Conservation (phyloP, 2,888 invertebrate genomes). For the Lochmaea crataegi region DNA sequence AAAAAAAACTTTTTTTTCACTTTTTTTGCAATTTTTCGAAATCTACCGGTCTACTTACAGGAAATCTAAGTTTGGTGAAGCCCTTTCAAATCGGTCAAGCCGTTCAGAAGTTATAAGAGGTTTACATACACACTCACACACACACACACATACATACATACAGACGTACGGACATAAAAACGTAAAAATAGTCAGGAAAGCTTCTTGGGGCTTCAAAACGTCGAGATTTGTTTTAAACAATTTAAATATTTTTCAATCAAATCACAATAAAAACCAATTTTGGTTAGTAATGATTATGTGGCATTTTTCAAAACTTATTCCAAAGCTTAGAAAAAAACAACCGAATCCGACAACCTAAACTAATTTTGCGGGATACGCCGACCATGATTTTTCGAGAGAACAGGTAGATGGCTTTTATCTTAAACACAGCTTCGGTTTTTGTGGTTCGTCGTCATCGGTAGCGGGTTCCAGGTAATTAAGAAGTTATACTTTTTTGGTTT, state of each 20-base stretch:
- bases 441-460: conserved; percentile 37
- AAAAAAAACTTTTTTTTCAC: no score
- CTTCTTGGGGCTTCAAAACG: no score
- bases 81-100: no score
- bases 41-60: no score
- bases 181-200: no score
- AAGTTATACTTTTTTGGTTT: conserved; percentile 44
- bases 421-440: conserved; percentile 43
- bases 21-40: no score
- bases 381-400: conserved; percentile 27
- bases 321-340: background rate
- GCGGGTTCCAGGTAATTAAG: conserved; percentile 46
- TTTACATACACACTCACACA: no score
- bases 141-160: no score
- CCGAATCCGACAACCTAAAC: background rate
- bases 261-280: background rate
- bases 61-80: no score
- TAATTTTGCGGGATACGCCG: conserved; percentile 8
- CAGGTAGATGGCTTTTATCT: conserved; percentile 46
- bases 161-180: no score
- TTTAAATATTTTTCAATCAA: background rate
- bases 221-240: no score
- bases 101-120: no score
- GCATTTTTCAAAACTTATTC: background rate
- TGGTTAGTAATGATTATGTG: background rate